Evolutionary conservation across 2,113 vertebrate genomes (phyloP), one percentile per base, ranked within the genome.

Genomic region (Fulmarus glacialis): DNA sequence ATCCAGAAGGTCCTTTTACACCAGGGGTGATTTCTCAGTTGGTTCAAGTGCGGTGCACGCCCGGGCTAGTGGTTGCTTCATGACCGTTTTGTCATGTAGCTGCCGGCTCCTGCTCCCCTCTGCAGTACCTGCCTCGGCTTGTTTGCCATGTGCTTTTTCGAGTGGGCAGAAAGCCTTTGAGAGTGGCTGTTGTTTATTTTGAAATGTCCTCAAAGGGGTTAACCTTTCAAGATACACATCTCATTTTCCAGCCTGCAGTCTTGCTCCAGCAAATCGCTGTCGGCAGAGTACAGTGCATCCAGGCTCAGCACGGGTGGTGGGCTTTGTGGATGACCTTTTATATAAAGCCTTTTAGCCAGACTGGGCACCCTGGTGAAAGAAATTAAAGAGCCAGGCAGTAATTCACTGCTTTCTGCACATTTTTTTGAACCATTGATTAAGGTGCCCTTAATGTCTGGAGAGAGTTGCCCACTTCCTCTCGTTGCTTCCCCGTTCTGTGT

Each of bases 261-360:
- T 58, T 64, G 55, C 48, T 94, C 78, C 60, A 36, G 36, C 52
- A 23, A 19, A 62, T 18, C 7, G 8, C 4, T 6, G 26, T 73
- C 3, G 1, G 27, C 74, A 32, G 63, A 50, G 21, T 1, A 0
- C 42, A 8, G 64, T 6, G 30, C 50, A 67, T 15, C 55, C 32
- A 24, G 47, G 45, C 53, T 47, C 38, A 16, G 59, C 2, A 1
- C 5, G 0, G n/a, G 22, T 47, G 32, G 43, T 1, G 0, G 47
- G 36, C 45, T 22, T 63, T 26, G 17, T 72, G 58, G 58, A 50
- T 58, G 53, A 70, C 32, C 47, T 71, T 67, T 72, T 36, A 34
- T 29, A 58, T 47, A 82, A 59, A 89, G 38, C 58, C 53, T 82
- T 78, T 87, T 79, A 68, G 48, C 43, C 38, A 59, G n/a, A 58